These are phyloP conservation scores for Euplexia lucipara DNA, from an alignment of 2,888 invertebrate species.

Conservation along the genomic window DNA sequence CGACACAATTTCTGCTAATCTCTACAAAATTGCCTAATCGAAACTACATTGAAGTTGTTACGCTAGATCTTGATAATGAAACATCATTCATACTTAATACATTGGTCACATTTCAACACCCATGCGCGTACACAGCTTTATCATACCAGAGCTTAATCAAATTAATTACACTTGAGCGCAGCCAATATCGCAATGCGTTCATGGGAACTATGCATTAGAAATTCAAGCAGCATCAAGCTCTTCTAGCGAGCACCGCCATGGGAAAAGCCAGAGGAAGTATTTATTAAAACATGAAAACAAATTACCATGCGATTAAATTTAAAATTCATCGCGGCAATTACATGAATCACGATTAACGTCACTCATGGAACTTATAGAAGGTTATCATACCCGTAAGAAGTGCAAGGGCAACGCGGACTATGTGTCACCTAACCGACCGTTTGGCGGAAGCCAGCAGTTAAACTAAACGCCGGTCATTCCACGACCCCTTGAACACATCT, in stretches of 20 bases:
- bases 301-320: constrained; percentile 51
- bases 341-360: constrained; percentile 54
- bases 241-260: constrained; percentile 36
- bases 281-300: constrained; percentile 52
- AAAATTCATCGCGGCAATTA: constrained; percentile 57
- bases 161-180: constrained; percentile 26
- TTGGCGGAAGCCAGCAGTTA: constrained; percentile 88
- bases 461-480: constrained; percentile 87
- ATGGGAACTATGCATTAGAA: constrained; percentile 37
- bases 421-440: constrained; percentile 76
- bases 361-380: constrained; percentile 41
- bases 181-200: constrained; percentile 22
- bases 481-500: constrained; percentile 80
- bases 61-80: too few relatives aligned
- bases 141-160: constrained; percentile 13
- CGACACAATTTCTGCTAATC: too few relatives aligned
- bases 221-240: constrained; percentile 27
- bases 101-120: not conserved
- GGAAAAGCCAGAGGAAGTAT: constrained; percentile 51
- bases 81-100: too few relatives aligned
- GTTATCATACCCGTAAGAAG: constrained; percentile 50
- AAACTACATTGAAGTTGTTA: too few relatives aligned
- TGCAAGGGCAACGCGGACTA: constrained; percentile 60
- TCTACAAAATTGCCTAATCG: too few relatives aligned
- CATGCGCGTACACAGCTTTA: not conserved